Percentiles rank a stretch among this genome's conserved stretches.
These are phyloP conservation scores for Pelmatolapia mariae DNA, from an alignment of 2,113 vertebrate species.

Conservation along the genomic window DNA sequence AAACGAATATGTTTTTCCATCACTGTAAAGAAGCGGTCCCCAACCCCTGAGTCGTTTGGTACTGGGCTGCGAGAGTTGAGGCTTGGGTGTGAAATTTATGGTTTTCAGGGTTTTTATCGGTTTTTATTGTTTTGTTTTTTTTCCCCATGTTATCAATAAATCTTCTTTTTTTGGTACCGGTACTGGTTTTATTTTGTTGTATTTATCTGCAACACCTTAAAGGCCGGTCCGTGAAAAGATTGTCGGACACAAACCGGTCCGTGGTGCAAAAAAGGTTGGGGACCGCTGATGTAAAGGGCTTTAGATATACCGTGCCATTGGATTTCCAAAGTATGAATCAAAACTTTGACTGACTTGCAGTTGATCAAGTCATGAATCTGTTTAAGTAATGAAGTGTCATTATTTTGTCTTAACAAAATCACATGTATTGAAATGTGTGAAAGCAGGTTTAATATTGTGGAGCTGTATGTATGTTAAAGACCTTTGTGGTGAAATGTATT, in stretches of 20 bases:
- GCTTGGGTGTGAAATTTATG: not conserved
- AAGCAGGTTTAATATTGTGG: not conserved
- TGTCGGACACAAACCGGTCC: not conserved
- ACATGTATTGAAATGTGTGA: not conserved
- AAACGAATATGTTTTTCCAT: rapidly evolving
- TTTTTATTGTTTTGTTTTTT: rapidly evolving
- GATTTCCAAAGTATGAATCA: not conserved
- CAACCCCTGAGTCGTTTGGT: not conserved
- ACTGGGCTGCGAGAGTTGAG: not conserved
- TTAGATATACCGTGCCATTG: not conserved
- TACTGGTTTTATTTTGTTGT: not conserved
- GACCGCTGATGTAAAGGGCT: not conserved
- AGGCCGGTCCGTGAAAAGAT: not conserved
- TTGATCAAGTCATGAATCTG: not conserved
- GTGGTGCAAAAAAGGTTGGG: not conserved
- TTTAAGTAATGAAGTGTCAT: not conserved
- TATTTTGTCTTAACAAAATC: not conserved
- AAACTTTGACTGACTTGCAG: not conserved
- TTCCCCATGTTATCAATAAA: not conserved
- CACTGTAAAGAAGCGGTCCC: not conserved
- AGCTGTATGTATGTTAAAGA: rapidly evolving
- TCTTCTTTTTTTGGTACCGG: not conserved
- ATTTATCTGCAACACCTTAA: not conserved
- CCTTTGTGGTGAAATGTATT: not conserved
- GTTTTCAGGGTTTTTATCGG: rapidly evolving